Conservation (phyloP, 1,140 invertebrate genomes). For the Asobara japonica region DNA sequence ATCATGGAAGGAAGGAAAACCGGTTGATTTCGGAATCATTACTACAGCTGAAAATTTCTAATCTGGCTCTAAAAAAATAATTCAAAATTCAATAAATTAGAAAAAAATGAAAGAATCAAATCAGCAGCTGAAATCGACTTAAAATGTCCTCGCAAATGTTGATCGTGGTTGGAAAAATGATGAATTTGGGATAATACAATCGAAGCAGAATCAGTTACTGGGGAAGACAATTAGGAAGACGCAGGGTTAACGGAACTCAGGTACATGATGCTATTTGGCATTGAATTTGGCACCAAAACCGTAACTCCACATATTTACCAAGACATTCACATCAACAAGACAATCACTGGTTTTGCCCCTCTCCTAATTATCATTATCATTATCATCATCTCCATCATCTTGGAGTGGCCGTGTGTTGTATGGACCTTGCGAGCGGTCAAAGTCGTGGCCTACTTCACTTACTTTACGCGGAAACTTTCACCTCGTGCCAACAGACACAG, state of each 20-base stretch:
- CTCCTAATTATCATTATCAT: not conserved
- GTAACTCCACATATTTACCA: not conserved
- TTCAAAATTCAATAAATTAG: too few relatives aligned
- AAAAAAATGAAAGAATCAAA: too few relatives aligned
- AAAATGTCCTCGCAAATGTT: too few relatives aligned
- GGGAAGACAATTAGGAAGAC: too few relatives aligned
- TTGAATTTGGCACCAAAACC: not conserved
- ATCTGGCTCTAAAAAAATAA: too few relatives aligned
- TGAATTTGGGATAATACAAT: not conserved
- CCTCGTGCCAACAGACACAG: slow-evolving; percentile 43
- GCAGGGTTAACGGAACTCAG: not conserved
- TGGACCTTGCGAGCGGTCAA: slow-evolving; percentile 67
- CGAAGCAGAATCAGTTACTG: not conserved
- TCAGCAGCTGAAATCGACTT: too few relatives aligned
- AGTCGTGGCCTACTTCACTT: slow-evolving; percentile 67
- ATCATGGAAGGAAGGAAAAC: too few relatives aligned
- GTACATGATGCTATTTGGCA: not conserved
- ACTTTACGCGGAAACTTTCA: slow-evolving; percentile 63
- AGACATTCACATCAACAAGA: slow-evolving; percentile 9
- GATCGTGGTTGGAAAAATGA: too few relatives aligned
- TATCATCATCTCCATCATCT: not conserved
- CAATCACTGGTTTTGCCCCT: not conserved
- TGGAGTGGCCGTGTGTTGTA: slow-evolving; percentile 35
- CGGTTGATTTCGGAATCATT: too few relatives aligned
- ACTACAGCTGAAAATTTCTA: too few relatives aligned